phyloP scores from a whole-genome alignment of 2,113 vertebrate genomes.

The Neogobius melanostomus region DNA sequence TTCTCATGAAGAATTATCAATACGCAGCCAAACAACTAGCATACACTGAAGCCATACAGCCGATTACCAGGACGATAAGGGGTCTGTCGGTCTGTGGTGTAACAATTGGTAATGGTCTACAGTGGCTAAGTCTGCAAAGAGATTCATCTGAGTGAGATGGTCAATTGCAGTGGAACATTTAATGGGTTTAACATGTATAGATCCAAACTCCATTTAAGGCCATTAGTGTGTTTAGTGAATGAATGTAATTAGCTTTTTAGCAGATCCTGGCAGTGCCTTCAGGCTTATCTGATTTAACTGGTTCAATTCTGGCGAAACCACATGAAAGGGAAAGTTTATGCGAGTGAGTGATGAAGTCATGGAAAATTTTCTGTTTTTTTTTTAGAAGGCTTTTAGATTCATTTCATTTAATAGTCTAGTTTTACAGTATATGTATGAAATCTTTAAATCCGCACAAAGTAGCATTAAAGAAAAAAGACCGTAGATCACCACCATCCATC shows the following conservation, averaged over 20 bases:
- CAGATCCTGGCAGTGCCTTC: slow-evolving; percentile 27
- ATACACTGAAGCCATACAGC: slow-evolving; percentile 12
- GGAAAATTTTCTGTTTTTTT: neutral
- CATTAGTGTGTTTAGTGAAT: slow-evolving; percentile 38
- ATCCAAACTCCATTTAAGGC: slow-evolving; percentile 39
- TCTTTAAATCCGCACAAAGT: too few species aligned
- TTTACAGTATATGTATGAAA: neutral
- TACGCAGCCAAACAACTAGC: neutral
- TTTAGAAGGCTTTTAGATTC: neutral
- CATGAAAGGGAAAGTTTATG: neutral
- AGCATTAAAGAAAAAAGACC: too few species aligned
- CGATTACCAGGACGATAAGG: slow-evolving; percentile 17
- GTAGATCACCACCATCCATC: too few species aligned
- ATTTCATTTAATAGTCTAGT: neutral
- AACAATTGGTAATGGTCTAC: slow-evolving; percentile 38
- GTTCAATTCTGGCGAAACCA: slow-evolving; percentile 39
- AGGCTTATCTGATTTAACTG: slow-evolving; percentile 46
- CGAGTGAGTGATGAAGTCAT: neutral
- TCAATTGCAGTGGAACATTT: slow-evolving; percentile 35
- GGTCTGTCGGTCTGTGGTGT: slow-evolving; percentile 31
- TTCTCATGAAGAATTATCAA: slow-evolving; percentile 1
- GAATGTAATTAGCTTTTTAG: slow-evolving; percentile 49
- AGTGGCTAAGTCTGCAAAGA: slow-evolving; percentile 33
- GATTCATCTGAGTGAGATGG: slow-evolving; percentile 17
- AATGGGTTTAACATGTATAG: slow-evolving; percentile 57